Base-by-base conservation (phyloP, 2,797 vertebrate genomes). In the Melopsittacus undulatus region DNA sequence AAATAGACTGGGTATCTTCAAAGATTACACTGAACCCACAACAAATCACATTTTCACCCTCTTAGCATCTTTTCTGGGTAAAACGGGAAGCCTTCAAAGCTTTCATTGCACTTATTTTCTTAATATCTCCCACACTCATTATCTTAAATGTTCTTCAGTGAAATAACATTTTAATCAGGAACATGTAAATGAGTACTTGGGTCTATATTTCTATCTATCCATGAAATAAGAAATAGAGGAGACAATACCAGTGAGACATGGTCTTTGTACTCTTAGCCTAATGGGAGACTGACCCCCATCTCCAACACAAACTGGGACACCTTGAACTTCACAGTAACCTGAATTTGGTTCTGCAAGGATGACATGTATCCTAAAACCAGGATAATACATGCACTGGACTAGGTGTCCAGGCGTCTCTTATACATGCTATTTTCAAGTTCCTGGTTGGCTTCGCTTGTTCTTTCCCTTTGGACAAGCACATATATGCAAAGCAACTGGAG, bases 161-260 rank as follows among this genome's bases (percentile, higher is more conserved):
- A 87, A 91, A 78, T 12, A 91, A 18, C 40, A 80, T 64, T 87
- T 85, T 83, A 81, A 77, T 89, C 29, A 72, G 38, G 29, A 85
- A 29, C 0, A 2, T 43, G 42, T 67, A 57, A 92, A 85, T 64
- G 72, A 89, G 45, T 26, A 34, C 14, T 67, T 74, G 23, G 19
- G 36, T 70, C 40, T 12, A 8, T 70, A 38, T 67, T 59, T 9
- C 26, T 54, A 22, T 29, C n/a, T 69, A n/a, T 26, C 19, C 20
- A 8, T 16, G 70, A 92, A 89, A 40, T 52, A 76, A 69, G 40
- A 76, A 89, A 70, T 5, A 70, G 11, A 43, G 9, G 13, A 34
- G 21, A 21, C 72, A 24, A 5, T 70, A 67, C 3, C 13, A 80
- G 26, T 24, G 30, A 51, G 68, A 46, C 3, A 1, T 17, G 11